Conservation (phyloP, 2,797 vertebrate species). For the Psittacula echo region DNA sequence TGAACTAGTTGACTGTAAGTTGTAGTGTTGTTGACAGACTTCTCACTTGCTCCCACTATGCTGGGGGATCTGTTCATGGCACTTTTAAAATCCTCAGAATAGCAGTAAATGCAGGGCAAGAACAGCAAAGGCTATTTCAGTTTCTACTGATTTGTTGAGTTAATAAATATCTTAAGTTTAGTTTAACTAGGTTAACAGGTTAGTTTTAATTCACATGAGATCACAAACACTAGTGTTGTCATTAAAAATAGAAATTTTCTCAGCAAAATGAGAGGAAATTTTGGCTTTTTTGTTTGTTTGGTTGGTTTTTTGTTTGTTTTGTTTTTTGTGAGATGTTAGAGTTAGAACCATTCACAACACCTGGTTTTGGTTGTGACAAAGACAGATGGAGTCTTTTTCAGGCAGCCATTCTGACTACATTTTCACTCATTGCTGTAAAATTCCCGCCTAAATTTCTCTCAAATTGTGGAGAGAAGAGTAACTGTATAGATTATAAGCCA, state of each 20-base stretch:
- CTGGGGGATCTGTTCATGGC: not conserved
- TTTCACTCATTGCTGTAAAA: not conserved
- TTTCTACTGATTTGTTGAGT: not conserved
- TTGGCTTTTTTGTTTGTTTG: not conserved
- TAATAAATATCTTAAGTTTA: not conserved
- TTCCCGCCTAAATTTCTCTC: not conserved
- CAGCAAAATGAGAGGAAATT: not conserved
- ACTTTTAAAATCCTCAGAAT: not conserved
- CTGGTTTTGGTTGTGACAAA: not conserved
- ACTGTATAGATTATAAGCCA: not conserved
- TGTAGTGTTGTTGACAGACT: not conserved
- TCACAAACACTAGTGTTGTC: not conserved
- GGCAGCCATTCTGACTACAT: not conserved
- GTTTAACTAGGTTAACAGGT: not conserved
- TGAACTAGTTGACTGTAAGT: not conserved
- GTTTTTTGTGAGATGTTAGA: not conserved
- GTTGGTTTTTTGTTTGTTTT: no score
- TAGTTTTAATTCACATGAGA: not conserved
- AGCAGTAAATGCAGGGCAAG: not conserved
- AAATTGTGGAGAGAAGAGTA: not conserved
- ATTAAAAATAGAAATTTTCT: not conserved
- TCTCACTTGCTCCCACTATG: not conserved
- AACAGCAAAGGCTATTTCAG: not conserved
- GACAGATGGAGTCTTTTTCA: not conserved
- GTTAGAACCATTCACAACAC: not conserved